These are phyloP conservation scores for Ochlodes sylvanus DNA, from an alignment of 2,888 invertebrate genomes.

Conservation along the genomic window DNA sequence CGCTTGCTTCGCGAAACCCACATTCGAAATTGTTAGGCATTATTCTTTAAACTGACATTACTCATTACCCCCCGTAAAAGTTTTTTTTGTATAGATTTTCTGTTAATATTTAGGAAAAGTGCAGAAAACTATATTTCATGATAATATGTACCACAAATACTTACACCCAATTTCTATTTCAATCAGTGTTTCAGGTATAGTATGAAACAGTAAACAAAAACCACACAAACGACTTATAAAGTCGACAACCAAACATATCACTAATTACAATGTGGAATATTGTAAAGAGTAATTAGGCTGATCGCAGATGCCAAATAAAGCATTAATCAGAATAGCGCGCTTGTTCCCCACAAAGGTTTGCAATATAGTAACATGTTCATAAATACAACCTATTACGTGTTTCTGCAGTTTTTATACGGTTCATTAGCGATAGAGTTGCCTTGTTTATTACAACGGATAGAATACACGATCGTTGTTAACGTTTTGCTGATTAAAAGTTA, in stretches of 20 bases:
- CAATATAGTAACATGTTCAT: background rate
- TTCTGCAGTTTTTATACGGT: slow-evolving; percentile 13
- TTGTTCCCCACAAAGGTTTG: background rate
- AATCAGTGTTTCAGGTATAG: no score
- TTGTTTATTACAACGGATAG: slow-evolving; percentile 15
- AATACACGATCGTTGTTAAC: background rate
- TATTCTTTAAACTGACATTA: no score
- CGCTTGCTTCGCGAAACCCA: no score
- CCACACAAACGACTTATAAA: no score
- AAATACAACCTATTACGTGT: slow-evolving; percentile 2
- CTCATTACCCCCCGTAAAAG: no score
- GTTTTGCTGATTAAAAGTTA: background rate
- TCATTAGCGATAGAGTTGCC: slow-evolving; percentile 16
- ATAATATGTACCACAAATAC: no score
- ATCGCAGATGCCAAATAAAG: slow-evolving; percentile 2
- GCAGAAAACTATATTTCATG: no score
- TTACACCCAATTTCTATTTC: no score
- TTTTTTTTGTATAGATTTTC: no score
- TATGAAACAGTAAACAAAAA: no score
- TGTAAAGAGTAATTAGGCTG: background rate
- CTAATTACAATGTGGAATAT: background rate
- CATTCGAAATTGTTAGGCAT: no score
- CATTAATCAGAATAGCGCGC: slow-evolving; percentile 6
- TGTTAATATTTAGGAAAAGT: no score
- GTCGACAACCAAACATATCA: background rate